Evolutionary conservation across 1,140 invertebrate species (phyloP).

Genomic region (Trissolcus basalis): DNA sequence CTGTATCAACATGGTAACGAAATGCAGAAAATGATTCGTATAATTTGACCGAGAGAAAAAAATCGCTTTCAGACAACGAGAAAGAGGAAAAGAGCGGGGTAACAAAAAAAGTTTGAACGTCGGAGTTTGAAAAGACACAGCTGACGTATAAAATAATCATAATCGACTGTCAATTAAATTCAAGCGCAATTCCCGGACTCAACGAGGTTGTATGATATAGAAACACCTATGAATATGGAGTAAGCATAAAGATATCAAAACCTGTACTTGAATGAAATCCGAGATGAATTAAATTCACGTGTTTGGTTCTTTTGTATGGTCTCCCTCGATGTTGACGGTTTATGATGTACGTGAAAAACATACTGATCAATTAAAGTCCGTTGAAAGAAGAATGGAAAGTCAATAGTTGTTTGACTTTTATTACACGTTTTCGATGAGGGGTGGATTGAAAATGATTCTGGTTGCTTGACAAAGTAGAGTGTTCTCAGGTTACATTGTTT

Average conservation of each 20-base stretch:
- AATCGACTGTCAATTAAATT: slow-evolving; percentile 31
- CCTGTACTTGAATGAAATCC: slow-evolving; percentile 31
- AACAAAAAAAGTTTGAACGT: slow-evolving; percentile 8
- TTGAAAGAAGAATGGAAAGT: not conserved
- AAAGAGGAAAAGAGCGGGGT: slow-evolving; percentile 4
- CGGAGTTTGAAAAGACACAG: slow-evolving; percentile 1
- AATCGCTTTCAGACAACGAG: no score
- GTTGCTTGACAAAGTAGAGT: no score
- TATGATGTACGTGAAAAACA: slow-evolving; percentile 1
- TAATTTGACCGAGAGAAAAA: no score
- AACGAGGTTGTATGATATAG: slow-evolving; percentile 22
- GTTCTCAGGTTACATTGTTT: not conserved
- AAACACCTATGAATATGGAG: slow-evolving; percentile 25
- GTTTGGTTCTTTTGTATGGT: slow-evolving; percentile 8
- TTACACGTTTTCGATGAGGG: no score
- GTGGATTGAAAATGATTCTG: no score
- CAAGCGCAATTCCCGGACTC: not conserved
- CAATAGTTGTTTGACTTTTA: no score
- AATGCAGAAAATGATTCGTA: no score
- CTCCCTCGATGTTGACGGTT: not conserved
- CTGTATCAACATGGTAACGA: no score
- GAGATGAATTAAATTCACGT: slow-evolving; percentile 17
- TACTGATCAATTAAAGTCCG: not conserved
- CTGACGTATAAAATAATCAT: slow-evolving; percentile 31
- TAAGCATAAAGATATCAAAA: slow-evolving; percentile 35